These are phyloP conservation scores for Catharus minimus DNA, from an alignment of 2,113 vertebrate species.

Conservation along the genomic window DNA sequence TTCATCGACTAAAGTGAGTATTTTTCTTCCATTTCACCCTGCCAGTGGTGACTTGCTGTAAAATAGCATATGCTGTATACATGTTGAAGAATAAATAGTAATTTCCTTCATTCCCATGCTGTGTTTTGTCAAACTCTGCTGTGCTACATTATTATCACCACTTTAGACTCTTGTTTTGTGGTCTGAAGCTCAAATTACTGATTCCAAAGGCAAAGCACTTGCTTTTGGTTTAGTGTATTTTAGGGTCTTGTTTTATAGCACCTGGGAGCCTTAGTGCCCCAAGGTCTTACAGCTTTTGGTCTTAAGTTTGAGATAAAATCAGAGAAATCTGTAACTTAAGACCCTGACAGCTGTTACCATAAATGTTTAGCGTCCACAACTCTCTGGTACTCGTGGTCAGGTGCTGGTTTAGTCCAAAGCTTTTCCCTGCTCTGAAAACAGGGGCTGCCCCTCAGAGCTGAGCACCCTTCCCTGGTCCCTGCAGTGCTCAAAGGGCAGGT, in stretches of 20 bases:
- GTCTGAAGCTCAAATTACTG: slow-evolving; percentile 10
- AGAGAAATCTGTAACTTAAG: slow-evolving; percentile 37
- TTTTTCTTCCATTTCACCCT: slow-evolving; percentile 71
- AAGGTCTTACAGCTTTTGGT: background rate
- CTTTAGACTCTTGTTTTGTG: slow-evolving; percentile 56
- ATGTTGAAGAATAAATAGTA: slow-evolving; percentile 72
- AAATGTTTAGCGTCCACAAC: slow-evolving; percentile 24
- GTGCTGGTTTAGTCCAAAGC: slow-evolving; percentile 9
- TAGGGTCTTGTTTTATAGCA: slow-evolving; percentile 28
- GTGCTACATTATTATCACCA: slow-evolving; percentile 71
- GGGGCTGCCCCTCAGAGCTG: background rate
- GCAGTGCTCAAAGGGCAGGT: background rate
- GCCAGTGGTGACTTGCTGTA: slow-evolving; percentile 70
- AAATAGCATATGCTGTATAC: slow-evolving; percentile 63
- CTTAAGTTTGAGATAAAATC: slow-evolving; percentile 48
- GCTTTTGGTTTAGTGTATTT: slow-evolving; percentile 34
- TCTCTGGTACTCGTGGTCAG: slow-evolving; percentile 38
- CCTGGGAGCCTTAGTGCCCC: background rate
- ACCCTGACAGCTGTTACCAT: background rate
- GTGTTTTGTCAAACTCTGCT: slow-evolving; percentile 65
- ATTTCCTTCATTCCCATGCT: slow-evolving; percentile 66
- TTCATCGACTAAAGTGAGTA: slow-evolving; percentile 88
- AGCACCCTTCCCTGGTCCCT: background rate
- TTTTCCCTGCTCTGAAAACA: background rate
- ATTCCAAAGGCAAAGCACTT: slow-evolving; percentile 31